phyloP scores from a whole-genome alignment of 2,888 invertebrate genomes.

The Deilephila porcellus region DNA sequence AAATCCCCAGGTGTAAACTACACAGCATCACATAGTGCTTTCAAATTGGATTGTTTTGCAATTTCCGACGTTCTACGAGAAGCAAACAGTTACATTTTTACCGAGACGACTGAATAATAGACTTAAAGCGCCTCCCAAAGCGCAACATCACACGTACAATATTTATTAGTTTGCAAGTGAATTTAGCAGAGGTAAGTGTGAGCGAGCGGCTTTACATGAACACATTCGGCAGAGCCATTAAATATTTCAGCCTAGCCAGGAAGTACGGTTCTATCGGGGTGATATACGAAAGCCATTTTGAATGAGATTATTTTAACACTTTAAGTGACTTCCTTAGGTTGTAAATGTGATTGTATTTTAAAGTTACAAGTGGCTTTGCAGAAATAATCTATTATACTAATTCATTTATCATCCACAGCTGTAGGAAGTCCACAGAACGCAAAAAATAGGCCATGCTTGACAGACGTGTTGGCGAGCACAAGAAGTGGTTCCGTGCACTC shows the following conservation, averaged over 20 bases:
- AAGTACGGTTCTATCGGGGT: neutral
- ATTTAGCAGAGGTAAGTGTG: neutral
- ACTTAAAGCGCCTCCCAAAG: neutral
- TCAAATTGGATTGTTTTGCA: slow-evolving; percentile 2
- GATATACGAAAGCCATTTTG: neutral
- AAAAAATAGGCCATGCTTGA: no score
- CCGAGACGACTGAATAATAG: slow-evolving; percentile 15
- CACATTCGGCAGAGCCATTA: neutral
- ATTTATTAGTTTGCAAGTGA: slow-evolving; percentile 18
- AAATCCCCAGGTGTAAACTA: no score
- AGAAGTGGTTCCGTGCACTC: no score
- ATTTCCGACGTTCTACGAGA: neutral
- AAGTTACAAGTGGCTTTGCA: no score
- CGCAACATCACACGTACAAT: slow-evolving; percentile 13
- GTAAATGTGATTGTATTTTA: no score
- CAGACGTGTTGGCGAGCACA: no score
- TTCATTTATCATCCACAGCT: no score
- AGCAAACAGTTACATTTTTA: neutral
- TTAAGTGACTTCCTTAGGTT: no score
- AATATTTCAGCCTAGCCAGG: slow-evolving; percentile 13
- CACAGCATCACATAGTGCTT: no score
- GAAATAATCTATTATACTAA: no score
- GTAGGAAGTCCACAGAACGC: no score
- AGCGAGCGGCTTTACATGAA: neutral
- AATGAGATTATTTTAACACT: neutral